Evolutionary conservation across 2,113 vertebrate genomes (phyloP).

Genomic region (Notarius quadriscutis): DNA sequence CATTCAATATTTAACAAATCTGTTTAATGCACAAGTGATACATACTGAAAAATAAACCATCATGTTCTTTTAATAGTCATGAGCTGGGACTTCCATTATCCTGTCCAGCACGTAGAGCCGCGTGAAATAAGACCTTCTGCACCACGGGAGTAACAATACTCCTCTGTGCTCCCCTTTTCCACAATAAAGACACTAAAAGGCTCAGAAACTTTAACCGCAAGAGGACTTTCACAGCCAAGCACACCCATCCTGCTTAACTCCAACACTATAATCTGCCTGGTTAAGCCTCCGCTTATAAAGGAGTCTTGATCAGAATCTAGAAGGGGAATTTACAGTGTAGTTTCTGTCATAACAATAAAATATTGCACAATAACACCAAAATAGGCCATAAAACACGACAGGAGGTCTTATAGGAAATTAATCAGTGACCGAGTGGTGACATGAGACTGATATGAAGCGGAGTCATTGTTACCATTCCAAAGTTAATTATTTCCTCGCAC

Average conservation of each 20-base stretch:
- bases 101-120: slow-evolving; percentile 13
- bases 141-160: slow-evolving; percentile 36
- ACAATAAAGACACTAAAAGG: neutral
- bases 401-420: neutral
- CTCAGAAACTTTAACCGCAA: neutral
- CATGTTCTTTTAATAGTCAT: slow-evolving; percentile 24
- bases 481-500: neutral
- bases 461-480: neutral
- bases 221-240: slow-evolving; percentile 1
- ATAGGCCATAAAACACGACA: neutral
- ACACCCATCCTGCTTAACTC: neutral
- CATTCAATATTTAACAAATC: neutral
- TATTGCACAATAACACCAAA: too few species aligned
- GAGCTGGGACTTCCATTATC: slow-evolving; percentile 8
- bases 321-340: neutral
- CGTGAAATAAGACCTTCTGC: slow-evolving; percentile 39
- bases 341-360: neutral
- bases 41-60: neutral
- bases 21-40: neutral
- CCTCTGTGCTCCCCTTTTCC: slow-evolving; percentile 15
- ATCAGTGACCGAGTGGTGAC: neutral
- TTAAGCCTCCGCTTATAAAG: neutral
- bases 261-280: neutral
- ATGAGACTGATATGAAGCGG: neutral
- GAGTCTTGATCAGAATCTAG: neutral